Evolutionary conservation across 2,113 vertebrate species (phyloP).

Genomic region (Emydocephalus ijimae): DNA sequence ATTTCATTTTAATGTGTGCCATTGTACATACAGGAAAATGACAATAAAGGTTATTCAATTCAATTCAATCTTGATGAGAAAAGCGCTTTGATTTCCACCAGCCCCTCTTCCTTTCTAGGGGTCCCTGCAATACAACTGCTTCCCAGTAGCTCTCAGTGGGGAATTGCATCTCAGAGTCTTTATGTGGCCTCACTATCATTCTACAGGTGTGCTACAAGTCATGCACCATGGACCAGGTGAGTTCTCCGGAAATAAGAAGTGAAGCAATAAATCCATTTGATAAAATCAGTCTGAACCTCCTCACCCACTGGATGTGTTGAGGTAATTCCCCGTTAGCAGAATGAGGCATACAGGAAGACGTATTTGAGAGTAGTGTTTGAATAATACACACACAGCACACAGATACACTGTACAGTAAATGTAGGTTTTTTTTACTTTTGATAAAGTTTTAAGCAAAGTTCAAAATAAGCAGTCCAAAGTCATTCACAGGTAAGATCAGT

Average conservation of each 20-base stretch:
- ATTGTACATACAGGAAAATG: neutral
- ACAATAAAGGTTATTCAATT: neutral
- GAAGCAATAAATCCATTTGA: neutral
- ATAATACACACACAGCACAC: no score
- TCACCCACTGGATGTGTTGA: conserved; percentile 5
- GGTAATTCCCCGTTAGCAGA: no score
- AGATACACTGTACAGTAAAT: no score
- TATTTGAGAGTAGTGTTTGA: no score
- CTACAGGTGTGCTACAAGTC: conserved; percentile 42
- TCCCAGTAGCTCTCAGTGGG: conserved; percentile 51
- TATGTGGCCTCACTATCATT: conserved; percentile 31
- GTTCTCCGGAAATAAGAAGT: neutral
- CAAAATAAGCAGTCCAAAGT: no score
- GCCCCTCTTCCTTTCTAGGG: conserved; percentile 52
- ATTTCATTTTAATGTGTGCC: neutral
- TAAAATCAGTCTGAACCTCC: neutral
- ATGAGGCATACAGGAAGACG: no score
- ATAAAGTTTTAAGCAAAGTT: no score
- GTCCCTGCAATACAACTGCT: conserved; percentile 68
- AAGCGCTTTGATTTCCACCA: neutral
- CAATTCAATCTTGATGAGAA: neutral
- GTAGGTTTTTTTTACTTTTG: no score
- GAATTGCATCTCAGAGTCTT: conserved; percentile 62
- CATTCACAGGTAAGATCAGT: no score
- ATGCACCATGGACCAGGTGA: conserved; percentile 68